Base-by-base conservation (phyloP, 2,797 vertebrate genomes). In the Sebastes nivosus region DNA sequence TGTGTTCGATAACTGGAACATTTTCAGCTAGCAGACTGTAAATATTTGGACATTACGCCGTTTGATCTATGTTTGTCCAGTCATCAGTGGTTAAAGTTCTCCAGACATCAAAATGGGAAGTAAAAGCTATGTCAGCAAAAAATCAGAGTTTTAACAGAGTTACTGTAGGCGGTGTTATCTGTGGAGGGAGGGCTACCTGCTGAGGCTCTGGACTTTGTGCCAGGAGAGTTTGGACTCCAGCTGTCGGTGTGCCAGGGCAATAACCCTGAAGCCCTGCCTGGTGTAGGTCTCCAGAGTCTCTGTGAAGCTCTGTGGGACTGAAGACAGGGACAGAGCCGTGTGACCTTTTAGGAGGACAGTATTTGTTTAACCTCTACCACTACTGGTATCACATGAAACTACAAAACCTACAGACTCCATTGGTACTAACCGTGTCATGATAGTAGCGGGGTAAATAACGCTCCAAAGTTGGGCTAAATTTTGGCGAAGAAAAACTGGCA, bases 171-270 rank as follows among this genome's bases (percentile, higher is more conserved):
- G 0, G 38, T 32, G 67, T 77, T 82, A 80, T 88, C 79, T 68
- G 50, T 60, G 36, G 63, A 77, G 11, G 24, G 36, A 54, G 18
- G 22, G 9, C 1, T 93, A 99, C 98, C 98, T 97, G 94, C 93
- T 96, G 86, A 98, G 94, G 85, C 91, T 97, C 94, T 99, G 99
- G 74, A 99, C 96, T 97, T 97, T 98, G 93, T 99, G 98, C 98
- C 98, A 99, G 0, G 97, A 96, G 77, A 99, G 95, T 93, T 97
- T 99, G 84, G 97, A 96, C 88, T 99, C 98, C 84, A 99, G 87
- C 85, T 96, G 98, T 80, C 97, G 95, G 91, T 98, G 97, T 72
- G 97, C 98, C 89, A 99, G 95, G 75, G 98, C 98, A 63, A 99
- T 99, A 83, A 99, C 99, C 84, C 99, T 96, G 92, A 98, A 99